Conservation (phyloP, 2,113 vertebrate species). For the Cercopithecus mona region DNA sequence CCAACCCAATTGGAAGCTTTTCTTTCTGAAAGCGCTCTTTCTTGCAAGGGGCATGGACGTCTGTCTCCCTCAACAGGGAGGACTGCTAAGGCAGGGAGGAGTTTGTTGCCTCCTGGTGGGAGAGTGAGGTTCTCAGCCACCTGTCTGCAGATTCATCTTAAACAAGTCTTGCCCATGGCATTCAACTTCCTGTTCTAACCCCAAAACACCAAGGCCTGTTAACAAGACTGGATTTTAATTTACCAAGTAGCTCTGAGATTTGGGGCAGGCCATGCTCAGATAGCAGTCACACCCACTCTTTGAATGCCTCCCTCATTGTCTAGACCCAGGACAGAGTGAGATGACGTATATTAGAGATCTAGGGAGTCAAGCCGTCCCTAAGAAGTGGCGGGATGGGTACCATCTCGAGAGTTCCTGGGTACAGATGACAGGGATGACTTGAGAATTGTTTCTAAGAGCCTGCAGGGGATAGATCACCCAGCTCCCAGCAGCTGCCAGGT, state of each 20-base stretch:
- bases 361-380: not conserved
- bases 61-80: not conserved
- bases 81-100: too few relatives aligned
- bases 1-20: not conserved
- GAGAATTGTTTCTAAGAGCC: not conserved
- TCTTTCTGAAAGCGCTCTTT: not conserved
- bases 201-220: not conserved
- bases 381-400: not conserved
- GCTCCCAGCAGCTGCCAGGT: not conserved
- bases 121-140: not conserved
- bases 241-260: not conserved
- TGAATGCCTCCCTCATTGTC: not conserved
- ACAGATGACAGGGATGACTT: not conserved
- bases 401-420: not conserved
- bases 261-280: not conserved
- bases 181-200: not conserved
- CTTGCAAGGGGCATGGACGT: too few relatives aligned
- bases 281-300: too few relatives aligned
- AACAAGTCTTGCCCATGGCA: not conserved
- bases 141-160: not conserved
- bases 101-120: not conserved
- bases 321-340: not conserved
- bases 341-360: accelerated
- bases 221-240: not conserved
- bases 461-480: not conserved